Evolutionary conservation across 1,140 invertebrate species (phyloP).

Genomic region (Brachionus calyciflorus): DNA sequence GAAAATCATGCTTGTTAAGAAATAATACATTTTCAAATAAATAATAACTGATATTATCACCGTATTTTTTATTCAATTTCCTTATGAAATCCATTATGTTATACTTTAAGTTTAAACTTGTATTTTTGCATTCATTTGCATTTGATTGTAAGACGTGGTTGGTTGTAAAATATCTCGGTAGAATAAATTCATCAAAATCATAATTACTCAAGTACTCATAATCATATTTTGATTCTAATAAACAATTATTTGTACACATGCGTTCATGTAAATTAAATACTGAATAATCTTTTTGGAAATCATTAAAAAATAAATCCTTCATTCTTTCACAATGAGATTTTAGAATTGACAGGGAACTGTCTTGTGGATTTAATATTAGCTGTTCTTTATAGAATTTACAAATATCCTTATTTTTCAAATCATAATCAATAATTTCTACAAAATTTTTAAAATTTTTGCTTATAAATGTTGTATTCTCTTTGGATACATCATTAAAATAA

Average conservation of each 20-base stretch:
- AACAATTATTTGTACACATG: neutral
- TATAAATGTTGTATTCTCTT: neutral
- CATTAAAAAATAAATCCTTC: neutral
- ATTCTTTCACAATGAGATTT: too few relatives aligned
- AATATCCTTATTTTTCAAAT: neutral
- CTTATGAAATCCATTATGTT: neutral
- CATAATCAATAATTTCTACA: neutral
- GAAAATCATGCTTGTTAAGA: neutral
- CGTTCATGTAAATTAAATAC: neutral
- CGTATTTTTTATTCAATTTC: neutral
- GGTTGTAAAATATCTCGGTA: neutral
- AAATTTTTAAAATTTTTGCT: neutral
- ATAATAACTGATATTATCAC: neutral
- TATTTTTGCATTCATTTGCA: neutral
- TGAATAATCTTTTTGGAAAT: neutral
- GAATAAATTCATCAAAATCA: constrained; percentile 8
- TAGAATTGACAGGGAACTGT: neutral
- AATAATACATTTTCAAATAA: neutral
- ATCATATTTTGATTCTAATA: neutral
- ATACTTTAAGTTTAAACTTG: neutral
- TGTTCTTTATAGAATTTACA: neutral
- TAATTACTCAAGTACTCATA: neutral
- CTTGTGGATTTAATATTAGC: neutral
- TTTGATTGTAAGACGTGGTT: neutral
- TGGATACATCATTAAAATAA: neutral